These are phyloP conservation scores for Callitettix versicolor DNA, from an alignment of 1,140 invertebrate genomes.

Conservation along the genomic window DNA sequence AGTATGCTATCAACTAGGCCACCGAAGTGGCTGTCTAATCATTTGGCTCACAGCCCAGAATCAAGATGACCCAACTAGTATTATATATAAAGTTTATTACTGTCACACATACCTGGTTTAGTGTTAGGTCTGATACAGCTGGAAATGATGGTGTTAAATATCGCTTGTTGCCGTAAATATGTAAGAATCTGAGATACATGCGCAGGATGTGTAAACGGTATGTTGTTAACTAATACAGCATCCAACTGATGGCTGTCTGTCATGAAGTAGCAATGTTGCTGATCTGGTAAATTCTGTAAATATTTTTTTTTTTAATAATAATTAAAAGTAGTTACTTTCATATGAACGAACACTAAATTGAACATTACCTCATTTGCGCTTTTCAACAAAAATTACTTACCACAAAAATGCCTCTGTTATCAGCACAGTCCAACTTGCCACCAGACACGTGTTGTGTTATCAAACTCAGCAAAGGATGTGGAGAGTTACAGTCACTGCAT, in stretches of 20 bases:
- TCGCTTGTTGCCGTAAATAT: conserved; percentile 75
- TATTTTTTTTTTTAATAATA: conserved; percentile 9
- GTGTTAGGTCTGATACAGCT: conserved; percentile 75
- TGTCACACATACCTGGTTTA: conserved; percentile 51
- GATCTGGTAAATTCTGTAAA: conserved; percentile 75
- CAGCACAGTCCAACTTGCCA: conserved; percentile 52
- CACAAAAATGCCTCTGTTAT: conserved; percentile 65
- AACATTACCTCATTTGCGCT: too few species aligned
- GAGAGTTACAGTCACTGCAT: conserved; percentile 46
- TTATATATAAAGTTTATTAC: too few species aligned
- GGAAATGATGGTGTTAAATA: conserved; percentile 80
- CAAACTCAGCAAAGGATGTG: conserved; percentile 60
- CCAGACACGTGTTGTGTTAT: conserved; percentile 63
- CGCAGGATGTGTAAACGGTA: conserved; percentile 88
- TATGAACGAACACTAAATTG: too few species aligned
- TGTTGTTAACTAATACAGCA: conserved; percentile 66
- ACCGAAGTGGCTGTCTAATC: too few species aligned
- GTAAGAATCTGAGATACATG: conserved; percentile 83
- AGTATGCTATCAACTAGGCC: too few species aligned
- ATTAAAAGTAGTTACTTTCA: too few species aligned
- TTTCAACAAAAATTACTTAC: conserved; percentile 39
- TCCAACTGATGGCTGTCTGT: conserved; percentile 69
- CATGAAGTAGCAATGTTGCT: conserved; percentile 88
- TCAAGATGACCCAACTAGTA: too few species aligned
- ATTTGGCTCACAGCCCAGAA: too few species aligned